Conservation (phyloP, 2,113 vertebrate species). For the Amphiprion ocellaris region DNA sequence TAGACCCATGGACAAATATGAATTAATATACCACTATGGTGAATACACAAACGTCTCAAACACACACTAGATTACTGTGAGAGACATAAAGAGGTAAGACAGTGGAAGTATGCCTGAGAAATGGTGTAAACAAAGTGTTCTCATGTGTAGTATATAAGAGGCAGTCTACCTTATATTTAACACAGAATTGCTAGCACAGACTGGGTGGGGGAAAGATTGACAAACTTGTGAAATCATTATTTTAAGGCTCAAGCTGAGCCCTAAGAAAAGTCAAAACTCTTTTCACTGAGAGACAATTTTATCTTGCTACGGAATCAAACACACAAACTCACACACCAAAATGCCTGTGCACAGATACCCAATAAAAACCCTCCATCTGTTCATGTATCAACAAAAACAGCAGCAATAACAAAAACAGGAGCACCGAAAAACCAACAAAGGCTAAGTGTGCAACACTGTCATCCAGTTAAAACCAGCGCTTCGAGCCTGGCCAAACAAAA, state of each 20-base stretch:
- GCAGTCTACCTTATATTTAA: too few species aligned
- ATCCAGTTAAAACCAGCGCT: constrained; percentile 57
- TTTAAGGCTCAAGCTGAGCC: too few species aligned
- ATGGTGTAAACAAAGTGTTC: constrained; percentile 14
- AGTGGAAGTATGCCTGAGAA: constrained; percentile 9
- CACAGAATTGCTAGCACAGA: too few species aligned
- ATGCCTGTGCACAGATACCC: constrained; percentile 15
- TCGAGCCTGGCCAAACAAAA: constrained; percentile 62
- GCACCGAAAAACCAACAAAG: constrained; percentile 29
- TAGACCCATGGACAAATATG: constrained; percentile 11
- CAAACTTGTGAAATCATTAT: too few species aligned
- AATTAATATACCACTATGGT: constrained; percentile 18
- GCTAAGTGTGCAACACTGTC: constrained; percentile 47
- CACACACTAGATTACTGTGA: not conserved
- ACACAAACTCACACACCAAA: not conserved
- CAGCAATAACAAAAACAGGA: constrained; percentile 2
- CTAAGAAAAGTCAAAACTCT: too few species aligned
- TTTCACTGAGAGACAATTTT: too few species aligned
- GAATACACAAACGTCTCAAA: not conserved
- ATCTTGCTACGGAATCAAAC: too few species aligned
- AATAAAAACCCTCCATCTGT: constrained; percentile 4
- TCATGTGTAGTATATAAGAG: constrained; percentile 31
- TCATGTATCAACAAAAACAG: constrained; percentile 24
- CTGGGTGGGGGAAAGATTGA: too few species aligned
- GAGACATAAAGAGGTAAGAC: not conserved